A percentile compares a stretch with the other conserved stretches of the same genome.
phyloP scores from a whole-genome alignment of 2,888 invertebrate species.

The Caenorhabditis zanzibari region DNA sequence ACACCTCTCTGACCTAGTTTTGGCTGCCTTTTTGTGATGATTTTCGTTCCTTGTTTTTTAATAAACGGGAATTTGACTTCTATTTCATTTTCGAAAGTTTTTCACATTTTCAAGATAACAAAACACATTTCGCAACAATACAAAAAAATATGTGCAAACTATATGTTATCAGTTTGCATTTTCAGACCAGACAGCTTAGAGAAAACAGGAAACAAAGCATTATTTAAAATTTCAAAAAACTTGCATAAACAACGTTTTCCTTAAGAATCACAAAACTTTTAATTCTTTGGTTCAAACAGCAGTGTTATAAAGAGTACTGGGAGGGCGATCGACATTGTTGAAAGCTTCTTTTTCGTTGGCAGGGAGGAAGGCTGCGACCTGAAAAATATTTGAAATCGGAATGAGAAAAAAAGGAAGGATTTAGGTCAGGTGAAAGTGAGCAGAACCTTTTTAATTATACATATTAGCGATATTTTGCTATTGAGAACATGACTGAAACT shows the following conservation, averaged over 20 bases:
- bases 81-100: not conserved
- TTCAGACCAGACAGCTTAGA: too few species aligned
- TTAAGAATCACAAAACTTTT: slow-evolving; percentile 26
- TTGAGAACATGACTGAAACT: too few species aligned
- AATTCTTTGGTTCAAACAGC: slow-evolving; percentile 67
- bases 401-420: not conserved
- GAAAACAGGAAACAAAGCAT: slow-evolving; percentile 5
- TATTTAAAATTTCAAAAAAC: not conserved
- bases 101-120: not conserved
- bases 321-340: slow-evolving; percentile 54
- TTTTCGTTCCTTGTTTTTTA: slow-evolving; percentile 15
- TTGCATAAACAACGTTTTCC: not conserved
- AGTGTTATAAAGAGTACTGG: slow-evolving; percentile 74
- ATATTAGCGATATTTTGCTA: too few species aligned
- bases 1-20: slow-evolving; percentile 27
- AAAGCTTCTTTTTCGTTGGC: slow-evolving; percentile 76
- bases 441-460: too few species aligned
- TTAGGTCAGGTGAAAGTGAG: too few species aligned
- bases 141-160: not conserved
- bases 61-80: slow-evolving; percentile 18
- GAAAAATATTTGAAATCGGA: not conserved
- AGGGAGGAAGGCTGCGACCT: slow-evolving; percentile 81
- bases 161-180: not conserved
- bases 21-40: slow-evolving; percentile 8
- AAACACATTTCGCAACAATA: not conserved